phyloP scores from a whole-genome alignment of 2,888 invertebrate species.

The Drosophila yooni region DNA sequence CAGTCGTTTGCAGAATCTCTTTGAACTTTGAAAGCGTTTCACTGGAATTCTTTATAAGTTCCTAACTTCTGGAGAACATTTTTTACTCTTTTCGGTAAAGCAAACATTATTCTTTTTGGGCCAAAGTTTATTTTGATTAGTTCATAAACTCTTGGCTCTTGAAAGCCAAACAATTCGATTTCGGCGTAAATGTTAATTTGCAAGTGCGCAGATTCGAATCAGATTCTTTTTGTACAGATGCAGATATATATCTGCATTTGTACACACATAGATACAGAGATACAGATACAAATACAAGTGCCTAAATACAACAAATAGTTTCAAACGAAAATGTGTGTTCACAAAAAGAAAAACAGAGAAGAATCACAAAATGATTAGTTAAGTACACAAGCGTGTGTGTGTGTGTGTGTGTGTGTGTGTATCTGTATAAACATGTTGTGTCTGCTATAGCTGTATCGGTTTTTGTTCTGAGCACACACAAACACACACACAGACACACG shows the following conservation, averaged over 20 bases:
- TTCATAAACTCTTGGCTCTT: neutral
- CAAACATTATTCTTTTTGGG: slow-evolving; percentile 19
- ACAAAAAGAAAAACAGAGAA: slow-evolving; percentile 62
- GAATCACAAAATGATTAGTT: slow-evolving; percentile 75
- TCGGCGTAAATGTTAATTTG: slow-evolving; percentile 43
- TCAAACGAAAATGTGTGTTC: slow-evolving; percentile 60
- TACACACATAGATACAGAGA: neutral
- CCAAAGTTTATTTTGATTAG: slow-evolving; percentile 23
- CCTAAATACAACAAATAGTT: slow-evolving; percentile 57
- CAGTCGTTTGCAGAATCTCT: neutral
- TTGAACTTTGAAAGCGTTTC: neutral
- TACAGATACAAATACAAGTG: slow-evolving; percentile 25
- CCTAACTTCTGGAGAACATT: neutral
- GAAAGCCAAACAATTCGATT: slow-evolving; percentile 12
- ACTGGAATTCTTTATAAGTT: neutral
- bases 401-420: slow-evolving; percentile 27
- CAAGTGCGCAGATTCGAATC: slow-evolving; percentile 47
- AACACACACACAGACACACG: slow-evolving; percentile 21
- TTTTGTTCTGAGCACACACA: slow-evolving; percentile 21
- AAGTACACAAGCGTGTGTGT: slow-evolving; percentile 50
- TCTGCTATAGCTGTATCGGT: slow-evolving; percentile 31
- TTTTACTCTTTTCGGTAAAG: neutral
- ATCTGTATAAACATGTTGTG: slow-evolving; percentile 35
- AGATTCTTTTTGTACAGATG: slow-evolving; percentile 3
- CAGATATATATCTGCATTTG: slow-evolving; percentile 5